Evolutionary conservation across 2,888 invertebrate species (phyloP).

Genomic region (Griposia aprilina): DNA sequence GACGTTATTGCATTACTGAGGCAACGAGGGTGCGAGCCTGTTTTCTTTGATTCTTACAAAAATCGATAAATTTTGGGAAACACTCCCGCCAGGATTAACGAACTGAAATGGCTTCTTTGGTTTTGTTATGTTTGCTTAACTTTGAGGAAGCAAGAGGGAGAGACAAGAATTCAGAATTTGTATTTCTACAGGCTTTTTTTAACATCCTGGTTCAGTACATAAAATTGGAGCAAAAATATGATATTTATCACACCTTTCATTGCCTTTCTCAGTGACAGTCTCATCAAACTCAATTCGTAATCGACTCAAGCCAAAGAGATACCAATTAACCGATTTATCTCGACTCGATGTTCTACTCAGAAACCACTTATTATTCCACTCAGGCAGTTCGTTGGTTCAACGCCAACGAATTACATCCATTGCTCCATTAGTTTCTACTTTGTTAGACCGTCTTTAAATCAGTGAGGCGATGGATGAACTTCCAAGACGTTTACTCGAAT

Average conservation of each 20-base stretch:
- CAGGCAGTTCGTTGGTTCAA: slow-evolving; percentile 45
- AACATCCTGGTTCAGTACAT: background rate
- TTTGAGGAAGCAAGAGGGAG: slow-evolving; percentile 23
- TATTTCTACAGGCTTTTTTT: background rate
- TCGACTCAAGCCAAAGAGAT: slow-evolving; percentile 35
- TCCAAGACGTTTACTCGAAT: slow-evolving; percentile 38
- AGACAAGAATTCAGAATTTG: background rate
- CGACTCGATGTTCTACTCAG: slow-evolving; percentile 38
- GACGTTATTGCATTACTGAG: slow-evolving; percentile 80
- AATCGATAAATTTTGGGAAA: slow-evolving; percentile 67
- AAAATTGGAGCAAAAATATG: slow-evolving; percentile 2
- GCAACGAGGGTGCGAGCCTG: slow-evolving; percentile 66
- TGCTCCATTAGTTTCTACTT: slow-evolving; percentile 49
- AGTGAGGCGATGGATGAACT: slow-evolving; percentile 35
- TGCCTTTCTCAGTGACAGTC: background rate
- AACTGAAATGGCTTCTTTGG: slow-evolving; percentile 55
- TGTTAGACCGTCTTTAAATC: slow-evolving; percentile 22
- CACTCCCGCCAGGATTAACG: slow-evolving; percentile 52
- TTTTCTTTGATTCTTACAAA: slow-evolving; percentile 66
- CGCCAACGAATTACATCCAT: slow-evolving; percentile 49
- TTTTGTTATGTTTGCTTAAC: slow-evolving; percentile 45
- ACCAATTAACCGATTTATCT: slow-evolving; percentile 45
- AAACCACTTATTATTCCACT: slow-evolving; percentile 58
- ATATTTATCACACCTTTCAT: background rate
- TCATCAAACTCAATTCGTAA: slow-evolving; percentile 22